These are phyloP conservation scores for Sinelater perroti DNA, from an alignment of 2,888 invertebrate genomes.

Conservation along the genomic window DNA sequence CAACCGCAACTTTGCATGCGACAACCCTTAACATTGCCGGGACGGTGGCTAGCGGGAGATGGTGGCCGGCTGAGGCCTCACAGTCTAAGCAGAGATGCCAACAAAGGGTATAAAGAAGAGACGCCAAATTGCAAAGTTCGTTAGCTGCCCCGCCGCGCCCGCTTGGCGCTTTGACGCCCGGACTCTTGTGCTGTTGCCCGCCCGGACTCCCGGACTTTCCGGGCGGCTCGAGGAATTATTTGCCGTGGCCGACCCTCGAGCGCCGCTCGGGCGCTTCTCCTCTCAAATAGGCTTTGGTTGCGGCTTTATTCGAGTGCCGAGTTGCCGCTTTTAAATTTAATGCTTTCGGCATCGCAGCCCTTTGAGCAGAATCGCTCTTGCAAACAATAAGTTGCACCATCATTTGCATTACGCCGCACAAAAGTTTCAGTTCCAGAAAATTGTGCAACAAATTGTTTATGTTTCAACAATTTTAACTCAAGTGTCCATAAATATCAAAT, in stretches of 20 bases:
- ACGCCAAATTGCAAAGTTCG: conserved; percentile 53
- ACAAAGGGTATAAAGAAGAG: conserved; percentile 44
- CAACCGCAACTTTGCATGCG: conserved; percentile 52
- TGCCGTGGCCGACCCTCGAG: background rate
- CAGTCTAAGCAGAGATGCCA: conserved; percentile 44
- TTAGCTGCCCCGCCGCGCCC: conserved; percentile 36
- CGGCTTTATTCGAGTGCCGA: too few relatives aligned
- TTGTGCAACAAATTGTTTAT: too few relatives aligned
- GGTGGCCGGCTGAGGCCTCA: conserved; percentile 40
- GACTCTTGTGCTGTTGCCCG: conserved; percentile 28
- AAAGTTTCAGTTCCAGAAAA: too few relatives aligned
- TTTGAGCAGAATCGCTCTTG: too few relatives aligned
- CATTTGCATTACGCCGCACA: too few relatives aligned
- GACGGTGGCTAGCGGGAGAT: conserved; percentile 41
- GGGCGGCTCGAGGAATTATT: background rate
- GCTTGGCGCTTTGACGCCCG: conserved; percentile 31
- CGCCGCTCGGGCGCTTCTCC: background rate
- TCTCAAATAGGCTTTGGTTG: background rate
- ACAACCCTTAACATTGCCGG: conserved; percentile 46
- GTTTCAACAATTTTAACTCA: too few relatives aligned
- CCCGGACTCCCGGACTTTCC: conserved; percentile 30
- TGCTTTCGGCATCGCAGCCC: too few relatives aligned
- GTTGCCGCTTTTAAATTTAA: too few relatives aligned
- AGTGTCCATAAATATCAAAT: too few relatives aligned
- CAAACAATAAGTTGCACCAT: too few relatives aligned